These are phyloP conservation scores for Ligdia adustata DNA, from an alignment of 2,888 invertebrate genomes.

Conservation along the genomic window DNA sequence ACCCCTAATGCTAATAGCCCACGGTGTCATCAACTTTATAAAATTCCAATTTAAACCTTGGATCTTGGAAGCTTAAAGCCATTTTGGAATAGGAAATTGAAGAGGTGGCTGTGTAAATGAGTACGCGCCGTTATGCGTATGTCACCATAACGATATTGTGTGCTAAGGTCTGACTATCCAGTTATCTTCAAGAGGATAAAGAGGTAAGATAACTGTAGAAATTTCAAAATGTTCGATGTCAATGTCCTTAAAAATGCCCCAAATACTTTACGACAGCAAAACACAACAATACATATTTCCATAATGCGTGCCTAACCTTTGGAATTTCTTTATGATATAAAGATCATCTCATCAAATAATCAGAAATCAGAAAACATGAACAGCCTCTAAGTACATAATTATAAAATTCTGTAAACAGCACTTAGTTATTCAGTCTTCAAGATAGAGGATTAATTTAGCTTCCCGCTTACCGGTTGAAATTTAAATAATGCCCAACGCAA, in stretches of 20 bases:
- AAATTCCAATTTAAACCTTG: conserved; percentile 46
- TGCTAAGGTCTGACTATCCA: conserved; percentile 47
- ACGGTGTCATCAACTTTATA: conserved; percentile 46
- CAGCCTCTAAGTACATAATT: no score
- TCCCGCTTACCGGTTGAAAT: conserved; percentile 61
- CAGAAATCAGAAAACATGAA: no score
- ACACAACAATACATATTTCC: no score
- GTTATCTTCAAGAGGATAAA: not conserved
- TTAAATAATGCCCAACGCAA: conserved; percentile 59
- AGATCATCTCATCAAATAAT: no score
- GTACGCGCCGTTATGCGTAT: conserved; percentile 72
- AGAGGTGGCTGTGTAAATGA: conserved; percentile 55
- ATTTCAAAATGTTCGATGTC: no score
- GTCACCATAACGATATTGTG: conserved; percentile 69
- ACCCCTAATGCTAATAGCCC: conserved; percentile 60
- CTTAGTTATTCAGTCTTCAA: conserved; percentile 49
- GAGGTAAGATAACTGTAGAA: no score
- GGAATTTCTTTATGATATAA: no score
- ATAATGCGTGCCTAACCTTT: no score
- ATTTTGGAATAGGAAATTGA: conserved; percentile 32
- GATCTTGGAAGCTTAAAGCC: conserved; percentile 27
- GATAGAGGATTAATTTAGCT: conserved; percentile 50
- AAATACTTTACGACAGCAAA: no score
- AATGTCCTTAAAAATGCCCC: no score
- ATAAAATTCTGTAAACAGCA: no score